These are phyloP conservation scores for Hydraecia micacea DNA, from an alignment of 2,888 invertebrate genomes.

Conservation along the genomic window DNA sequence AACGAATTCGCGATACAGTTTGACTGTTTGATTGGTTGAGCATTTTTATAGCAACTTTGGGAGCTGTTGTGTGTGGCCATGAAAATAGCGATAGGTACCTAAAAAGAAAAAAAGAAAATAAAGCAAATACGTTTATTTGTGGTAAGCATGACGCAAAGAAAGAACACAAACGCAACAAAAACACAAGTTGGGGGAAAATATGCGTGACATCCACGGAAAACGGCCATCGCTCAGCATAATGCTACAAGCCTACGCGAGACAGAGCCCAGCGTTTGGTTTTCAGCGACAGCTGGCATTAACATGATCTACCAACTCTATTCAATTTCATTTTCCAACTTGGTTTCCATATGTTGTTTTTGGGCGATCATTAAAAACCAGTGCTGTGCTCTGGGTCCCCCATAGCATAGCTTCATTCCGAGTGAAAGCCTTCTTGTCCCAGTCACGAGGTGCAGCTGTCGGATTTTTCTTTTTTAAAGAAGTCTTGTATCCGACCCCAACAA, in stretches of 20 bases:
- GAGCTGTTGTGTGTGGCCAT: constrained; percentile 37
- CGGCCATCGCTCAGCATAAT: no score
- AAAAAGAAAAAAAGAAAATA: neutral
- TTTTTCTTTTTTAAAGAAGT: neutral
- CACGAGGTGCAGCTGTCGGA: neutral
- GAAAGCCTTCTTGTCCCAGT: neutral
- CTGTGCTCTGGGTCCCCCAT: neutral
- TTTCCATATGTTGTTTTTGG: neutral
- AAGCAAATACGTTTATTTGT: no score
- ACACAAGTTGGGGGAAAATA: neutral
- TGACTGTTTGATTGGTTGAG: constrained; percentile 59
- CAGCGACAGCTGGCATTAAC: no score
- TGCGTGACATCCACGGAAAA: neutral
- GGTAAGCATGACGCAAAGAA: no score
- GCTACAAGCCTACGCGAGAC: no score
- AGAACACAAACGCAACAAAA: neutral
- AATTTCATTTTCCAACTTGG: neutral
- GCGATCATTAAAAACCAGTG: neutral
- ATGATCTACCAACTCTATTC: no score
- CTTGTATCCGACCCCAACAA: neutral
- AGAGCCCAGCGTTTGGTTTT: no score
- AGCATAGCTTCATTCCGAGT: neutral
- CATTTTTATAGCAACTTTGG: constrained; percentile 58
- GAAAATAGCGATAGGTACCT: neutral
- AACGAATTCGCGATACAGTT: constrained; percentile 56